Conservation (phyloP, 2,113 vertebrate genomes). For the Rattus norvegicus region DNA sequence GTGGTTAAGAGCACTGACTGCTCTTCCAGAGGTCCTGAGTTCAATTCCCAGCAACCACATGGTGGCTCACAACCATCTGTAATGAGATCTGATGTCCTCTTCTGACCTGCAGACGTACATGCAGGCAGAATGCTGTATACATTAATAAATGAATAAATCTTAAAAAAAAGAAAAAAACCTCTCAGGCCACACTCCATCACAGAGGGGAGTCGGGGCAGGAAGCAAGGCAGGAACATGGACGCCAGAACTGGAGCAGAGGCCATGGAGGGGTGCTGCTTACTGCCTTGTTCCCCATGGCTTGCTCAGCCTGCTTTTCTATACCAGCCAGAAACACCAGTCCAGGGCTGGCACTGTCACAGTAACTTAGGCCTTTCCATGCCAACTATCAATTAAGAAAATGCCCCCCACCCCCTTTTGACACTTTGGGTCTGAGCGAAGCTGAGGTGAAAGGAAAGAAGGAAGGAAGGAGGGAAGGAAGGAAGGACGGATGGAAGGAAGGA, state of each 20-base stretch:
- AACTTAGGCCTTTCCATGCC: not conserved
- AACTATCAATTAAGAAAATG: not conserved
- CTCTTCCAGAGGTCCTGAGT: no score
- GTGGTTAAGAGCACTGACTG: no score
- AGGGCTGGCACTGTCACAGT: not conserved
- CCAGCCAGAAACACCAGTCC: not conserved
- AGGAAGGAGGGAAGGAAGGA: not conserved
- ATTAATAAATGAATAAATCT: no score
- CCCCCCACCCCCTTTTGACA: not conserved
- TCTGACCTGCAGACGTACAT: no score
- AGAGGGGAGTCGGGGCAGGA: not conserved
- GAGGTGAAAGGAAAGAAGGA: not conserved
- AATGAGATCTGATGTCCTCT: no score
- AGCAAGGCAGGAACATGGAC: not conserved
- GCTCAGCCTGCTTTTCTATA: not conserved
- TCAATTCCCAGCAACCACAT: no score
- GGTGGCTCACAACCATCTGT: no score
- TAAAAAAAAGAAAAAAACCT: no score
- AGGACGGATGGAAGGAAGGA: not conserved
- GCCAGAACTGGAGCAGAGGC: fast-evolving
- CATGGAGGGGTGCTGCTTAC: not conserved
- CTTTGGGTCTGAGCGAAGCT: not conserved
- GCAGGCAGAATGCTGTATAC: no score
- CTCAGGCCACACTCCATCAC: not conserved
- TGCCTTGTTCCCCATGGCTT: not conserved